Conservation (phyloP, 1,140 invertebrate genomes). For the Drosophila quadrilineata region DNA sequence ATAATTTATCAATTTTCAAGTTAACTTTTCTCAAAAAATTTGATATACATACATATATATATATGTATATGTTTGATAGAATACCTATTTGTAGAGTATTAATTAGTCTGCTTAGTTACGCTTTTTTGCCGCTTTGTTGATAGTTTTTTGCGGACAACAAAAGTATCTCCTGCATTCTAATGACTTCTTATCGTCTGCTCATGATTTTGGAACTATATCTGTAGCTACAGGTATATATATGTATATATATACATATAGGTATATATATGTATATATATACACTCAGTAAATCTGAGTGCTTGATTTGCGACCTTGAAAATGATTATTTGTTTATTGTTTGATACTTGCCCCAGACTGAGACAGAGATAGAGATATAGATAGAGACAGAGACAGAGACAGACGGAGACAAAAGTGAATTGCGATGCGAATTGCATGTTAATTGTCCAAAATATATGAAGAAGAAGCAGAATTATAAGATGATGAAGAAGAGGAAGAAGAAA, state of each 20-base stretch:
- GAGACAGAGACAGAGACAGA: too few species aligned
- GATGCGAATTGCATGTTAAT: slow-evolving; percentile 67
- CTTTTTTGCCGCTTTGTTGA: slow-evolving; percentile 25
- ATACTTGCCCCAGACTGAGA: slow-evolving; percentile 15
- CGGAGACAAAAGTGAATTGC: slow-evolving; percentile 38
- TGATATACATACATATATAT: too few species aligned
- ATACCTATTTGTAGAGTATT: background rate
- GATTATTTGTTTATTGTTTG: slow-evolving; percentile 40
- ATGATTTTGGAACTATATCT: slow-evolving; percentile 48
- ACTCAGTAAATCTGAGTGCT: slow-evolving; percentile 28
- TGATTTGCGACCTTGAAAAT: slow-evolving; percentile 64
- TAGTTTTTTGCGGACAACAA: slow-evolving; percentile 54
- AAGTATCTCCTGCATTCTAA: slow-evolving; percentile 62
- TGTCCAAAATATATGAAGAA: too few species aligned
- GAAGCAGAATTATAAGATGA: too few species aligned
- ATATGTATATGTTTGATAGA: too few species aligned
- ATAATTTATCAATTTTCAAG: too few species aligned
- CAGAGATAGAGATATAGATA: too few species aligned
- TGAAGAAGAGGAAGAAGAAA: too few species aligned
- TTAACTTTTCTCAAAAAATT: too few species aligned
- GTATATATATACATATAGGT: too few species aligned
- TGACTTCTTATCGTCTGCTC: slow-evolving; percentile 54
- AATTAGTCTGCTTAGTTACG: background rate
- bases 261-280: background rate
- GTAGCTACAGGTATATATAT: too few species aligned